Evolutionary conservation across 2,113 vertebrate species (phyloP).

Genomic region (Heterochromis multidens): DNA sequence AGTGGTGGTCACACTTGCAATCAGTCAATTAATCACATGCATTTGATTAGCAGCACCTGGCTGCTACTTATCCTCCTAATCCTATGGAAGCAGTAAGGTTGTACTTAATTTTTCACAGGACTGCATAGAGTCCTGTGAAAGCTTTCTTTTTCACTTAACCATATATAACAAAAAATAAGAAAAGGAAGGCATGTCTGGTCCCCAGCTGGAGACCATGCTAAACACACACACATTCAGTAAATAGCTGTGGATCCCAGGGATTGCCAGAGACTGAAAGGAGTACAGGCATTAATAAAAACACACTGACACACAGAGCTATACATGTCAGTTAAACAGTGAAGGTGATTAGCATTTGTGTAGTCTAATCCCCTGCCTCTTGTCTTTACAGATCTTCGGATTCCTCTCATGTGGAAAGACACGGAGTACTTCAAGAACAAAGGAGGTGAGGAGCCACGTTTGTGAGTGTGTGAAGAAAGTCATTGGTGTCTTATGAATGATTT

Average conservation of each 20-base stretch:
- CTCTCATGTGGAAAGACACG: slow-evolving; percentile 97
- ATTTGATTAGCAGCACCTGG: background rate
- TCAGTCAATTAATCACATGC: background rate
- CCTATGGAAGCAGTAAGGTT: background rate
- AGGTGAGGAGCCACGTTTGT: slow-evolving; percentile 72
- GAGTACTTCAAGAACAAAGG: slow-evolving; percentile 98
- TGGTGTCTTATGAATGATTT: slow-evolving; percentile 31
- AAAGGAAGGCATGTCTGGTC: background rate
- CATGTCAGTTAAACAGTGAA: background rate
- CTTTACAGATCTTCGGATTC: slow-evolving; percentile 88
- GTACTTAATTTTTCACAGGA: background rate
- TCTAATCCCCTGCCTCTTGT: slow-evolving; percentile 36
- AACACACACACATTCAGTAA: background rate
- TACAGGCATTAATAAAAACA: background rate
- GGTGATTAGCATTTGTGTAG: slow-evolving; percentile 39
- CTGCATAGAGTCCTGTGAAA: background rate
- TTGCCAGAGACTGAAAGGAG: background rate
- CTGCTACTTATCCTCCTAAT: background rate
- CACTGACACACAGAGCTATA: background rate
- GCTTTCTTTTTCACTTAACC: background rate
- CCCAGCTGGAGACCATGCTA: slow-evolving; percentile 7
- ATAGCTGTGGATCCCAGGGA: background rate
- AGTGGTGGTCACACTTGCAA: background rate
- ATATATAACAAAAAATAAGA: too few species aligned
- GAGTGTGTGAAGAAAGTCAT: background rate